Percentiles rank a stretch among this genome's conserved stretches.
phyloP scores from a whole-genome alignment of 2,888 invertebrate species.

The Disparrhopalites patrizii region DNA sequence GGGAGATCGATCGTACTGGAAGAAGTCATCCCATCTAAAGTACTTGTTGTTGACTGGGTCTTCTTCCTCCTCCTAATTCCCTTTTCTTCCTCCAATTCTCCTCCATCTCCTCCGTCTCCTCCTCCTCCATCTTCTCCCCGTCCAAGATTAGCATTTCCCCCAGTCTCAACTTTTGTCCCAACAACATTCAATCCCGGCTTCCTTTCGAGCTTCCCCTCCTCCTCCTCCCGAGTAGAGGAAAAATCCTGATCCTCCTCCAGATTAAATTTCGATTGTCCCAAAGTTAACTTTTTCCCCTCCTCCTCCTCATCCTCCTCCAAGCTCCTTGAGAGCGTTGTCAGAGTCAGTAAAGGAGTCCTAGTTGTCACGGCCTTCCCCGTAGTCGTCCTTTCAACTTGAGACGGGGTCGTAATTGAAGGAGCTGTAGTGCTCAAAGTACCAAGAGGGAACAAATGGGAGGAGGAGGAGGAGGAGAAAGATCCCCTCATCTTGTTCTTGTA shows the following conservation, averaged over 20 bases:
- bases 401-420: background rate
- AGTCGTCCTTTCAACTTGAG: background rate
- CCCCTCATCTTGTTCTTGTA: background rate
- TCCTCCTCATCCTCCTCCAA: no score
- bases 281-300: slow-evolving; percentile 17
- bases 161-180: no score
- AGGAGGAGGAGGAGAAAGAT: background rate
- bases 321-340: background rate
- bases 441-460: background rate
- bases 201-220: background rate
- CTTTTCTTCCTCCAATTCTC: no score
- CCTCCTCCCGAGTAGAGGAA: background rate
- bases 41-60: background rate
- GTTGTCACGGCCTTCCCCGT: background rate
- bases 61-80: no score
- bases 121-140: no score
- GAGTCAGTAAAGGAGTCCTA: no score
- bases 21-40: background rate
- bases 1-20: no score
- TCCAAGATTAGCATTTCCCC: no score
- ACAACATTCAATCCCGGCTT: no score
- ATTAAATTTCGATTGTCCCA: slow-evolving; percentile 14
- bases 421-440: background rate
- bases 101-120: no score
- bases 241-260: background rate